A percentile compares a stretch with the other conserved stretches of the same genome.
phyloP scores from a whole-genome alignment of 2,113 vertebrate species.

The Stegostoma tigrinum region DNA sequence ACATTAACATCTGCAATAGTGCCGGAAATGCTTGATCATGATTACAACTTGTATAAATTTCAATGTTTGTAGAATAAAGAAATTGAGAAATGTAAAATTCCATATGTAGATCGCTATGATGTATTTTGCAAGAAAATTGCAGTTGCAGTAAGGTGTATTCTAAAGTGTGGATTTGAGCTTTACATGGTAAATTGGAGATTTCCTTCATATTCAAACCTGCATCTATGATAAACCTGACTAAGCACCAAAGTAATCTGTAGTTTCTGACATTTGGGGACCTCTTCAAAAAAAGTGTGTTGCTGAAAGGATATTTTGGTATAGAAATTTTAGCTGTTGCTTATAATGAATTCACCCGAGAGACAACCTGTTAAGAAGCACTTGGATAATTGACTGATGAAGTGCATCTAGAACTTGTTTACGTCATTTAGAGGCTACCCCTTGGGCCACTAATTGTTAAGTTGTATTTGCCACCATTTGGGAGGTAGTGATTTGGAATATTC shows the following conservation, averaged over 20 bases:
- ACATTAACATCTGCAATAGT: background rate
- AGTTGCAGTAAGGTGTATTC: background rate
- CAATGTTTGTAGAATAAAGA: background rate
- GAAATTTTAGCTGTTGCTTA: background rate
- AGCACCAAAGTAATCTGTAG: background rate
- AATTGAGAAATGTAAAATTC: background rate
- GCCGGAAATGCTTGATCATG: background rate
- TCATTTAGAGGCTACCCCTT: background rate
- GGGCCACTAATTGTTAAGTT: background rate
- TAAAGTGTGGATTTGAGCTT: background rate
- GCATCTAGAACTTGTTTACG: background rate
- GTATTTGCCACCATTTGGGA: background rate
- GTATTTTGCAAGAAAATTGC: background rate
- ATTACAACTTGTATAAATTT: background rate
- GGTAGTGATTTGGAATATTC: background rate
- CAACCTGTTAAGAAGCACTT: background rate
- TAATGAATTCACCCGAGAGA: background rate
- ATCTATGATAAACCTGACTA: background rate
- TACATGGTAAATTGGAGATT: background rate
- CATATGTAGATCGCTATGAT: background rate
- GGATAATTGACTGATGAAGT: background rate
- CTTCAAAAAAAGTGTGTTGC: background rate
- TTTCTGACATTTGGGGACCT: background rate
- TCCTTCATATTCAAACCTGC: no score
- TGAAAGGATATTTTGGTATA: background rate